Percentiles rank a stretch among this genome's conserved stretches.
Evolutionary conservation across 2,888 invertebrate genomes (phyloP).

Genomic region (Adelognathus sp.): DNA sequence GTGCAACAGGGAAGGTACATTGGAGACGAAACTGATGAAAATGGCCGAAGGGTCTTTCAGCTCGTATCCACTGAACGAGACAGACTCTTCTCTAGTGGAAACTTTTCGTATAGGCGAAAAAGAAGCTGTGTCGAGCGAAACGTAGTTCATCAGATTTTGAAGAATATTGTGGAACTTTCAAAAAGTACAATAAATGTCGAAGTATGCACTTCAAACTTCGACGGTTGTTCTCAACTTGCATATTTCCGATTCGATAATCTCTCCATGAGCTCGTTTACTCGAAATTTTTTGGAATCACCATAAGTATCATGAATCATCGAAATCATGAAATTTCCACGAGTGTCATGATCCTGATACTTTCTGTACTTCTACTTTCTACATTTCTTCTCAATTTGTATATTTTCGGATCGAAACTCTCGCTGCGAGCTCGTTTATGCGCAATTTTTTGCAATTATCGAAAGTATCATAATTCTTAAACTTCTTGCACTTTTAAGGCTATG

Average conservation of each 20-base stretch:
- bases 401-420: background rate
- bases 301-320: too few species aligned
- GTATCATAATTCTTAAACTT: too few species aligned
- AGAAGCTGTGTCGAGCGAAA: background rate
- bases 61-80: background rate
- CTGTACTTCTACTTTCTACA: too few species aligned
- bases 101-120: background rate
- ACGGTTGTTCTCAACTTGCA: background rate
- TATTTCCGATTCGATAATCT: background rate
- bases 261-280: background rate
- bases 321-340: too few species aligned
- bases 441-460: background rate
- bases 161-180: background rate
- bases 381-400: background rate
- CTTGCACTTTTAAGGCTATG: too few species aligned
- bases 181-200: background rate
- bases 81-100: background rate
- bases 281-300: background rate
- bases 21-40: background rate
- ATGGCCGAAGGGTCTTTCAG: background rate
- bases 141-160: background rate
- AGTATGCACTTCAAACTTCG: background rate
- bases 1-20: background rate
- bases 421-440: background rate
- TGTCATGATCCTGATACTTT: too few species aligned